Conservation (phyloP, 2,113 vertebrate species). For the Paramisgurnus dabryanus region DNA sequence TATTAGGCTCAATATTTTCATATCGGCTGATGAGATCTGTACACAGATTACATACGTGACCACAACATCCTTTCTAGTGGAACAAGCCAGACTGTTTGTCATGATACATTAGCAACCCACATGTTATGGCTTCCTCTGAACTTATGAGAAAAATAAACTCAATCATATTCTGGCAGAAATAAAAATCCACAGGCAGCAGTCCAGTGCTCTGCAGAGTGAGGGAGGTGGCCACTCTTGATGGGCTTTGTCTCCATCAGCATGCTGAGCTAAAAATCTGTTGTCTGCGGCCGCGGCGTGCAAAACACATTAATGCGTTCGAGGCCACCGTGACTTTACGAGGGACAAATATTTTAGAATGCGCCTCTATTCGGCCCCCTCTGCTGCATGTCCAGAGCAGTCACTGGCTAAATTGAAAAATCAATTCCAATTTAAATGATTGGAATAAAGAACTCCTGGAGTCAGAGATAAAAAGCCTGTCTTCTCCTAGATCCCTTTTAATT, state of each 20-base stretch:
- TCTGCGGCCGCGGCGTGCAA: conserved; percentile 73
- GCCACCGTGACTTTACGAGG: conserved; percentile 84
- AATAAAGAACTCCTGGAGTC: conserved; percentile 99
- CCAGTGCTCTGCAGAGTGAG: conserved; percentile 63
- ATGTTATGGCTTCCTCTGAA: neutral
- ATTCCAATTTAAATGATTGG: conserved; percentile 99
- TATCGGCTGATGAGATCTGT: neutral
- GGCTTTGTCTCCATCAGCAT: conserved; percentile 75
- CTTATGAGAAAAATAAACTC: conserved; percentile 3
- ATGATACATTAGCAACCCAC: neutral
- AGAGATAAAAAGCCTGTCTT: conserved; percentile 92
- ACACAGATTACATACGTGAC: neutral
- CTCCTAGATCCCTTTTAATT: conserved; percentile 98
- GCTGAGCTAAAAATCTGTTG: conserved; percentile 79
- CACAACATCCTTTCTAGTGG: neutral
- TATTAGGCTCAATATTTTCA: neutral
- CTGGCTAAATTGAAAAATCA: conserved; percentile 99
- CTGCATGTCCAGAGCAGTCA: conserved; percentile 94
- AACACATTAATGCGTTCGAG: conserved; percentile 71
- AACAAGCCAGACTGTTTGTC: neutral
- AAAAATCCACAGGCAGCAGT: conserved; percentile 63
- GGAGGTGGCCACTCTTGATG: conserved; percentile 70
- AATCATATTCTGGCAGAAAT: conserved; percentile 29
- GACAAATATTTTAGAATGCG: conserved; percentile 86
- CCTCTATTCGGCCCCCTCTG: conserved; percentile 86